These are phyloP conservation scores for Lycia hirtaria DNA, from an alignment of 2,888 invertebrate genomes.

Conservation along the genomic window DNA sequence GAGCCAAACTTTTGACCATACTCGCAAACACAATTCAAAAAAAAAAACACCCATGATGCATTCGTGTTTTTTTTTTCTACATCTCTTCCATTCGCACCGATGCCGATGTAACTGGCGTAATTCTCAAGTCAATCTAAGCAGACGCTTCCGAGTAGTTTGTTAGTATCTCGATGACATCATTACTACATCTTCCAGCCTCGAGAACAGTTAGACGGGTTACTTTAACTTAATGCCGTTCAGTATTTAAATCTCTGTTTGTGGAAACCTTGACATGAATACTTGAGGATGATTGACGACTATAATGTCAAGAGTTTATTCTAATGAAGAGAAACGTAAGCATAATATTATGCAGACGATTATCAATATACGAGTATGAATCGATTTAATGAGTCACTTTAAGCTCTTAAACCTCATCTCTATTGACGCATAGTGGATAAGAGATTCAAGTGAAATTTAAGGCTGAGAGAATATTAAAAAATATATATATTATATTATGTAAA, in stretches of 20 bases:
- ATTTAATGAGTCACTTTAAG: too few relatives aligned
- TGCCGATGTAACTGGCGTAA: constrained; percentile 9
- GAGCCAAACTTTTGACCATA: too few relatives aligned
- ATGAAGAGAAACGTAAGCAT: constrained; percentile 24
- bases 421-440: too few relatives aligned
- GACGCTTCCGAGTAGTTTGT: constrained; percentile 30
- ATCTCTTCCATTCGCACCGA: too few relatives aligned
- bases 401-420: too few relatives aligned
- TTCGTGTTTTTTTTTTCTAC: too few relatives aligned
- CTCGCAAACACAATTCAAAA: too few relatives aligned
- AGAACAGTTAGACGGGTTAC: constrained; percentile 28
- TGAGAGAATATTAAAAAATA: too few relatives aligned
- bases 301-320: constrained; percentile 28
- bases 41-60: too few relatives aligned
- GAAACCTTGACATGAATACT: constrained; percentile 32
- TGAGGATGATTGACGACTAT: constrained; percentile 7
- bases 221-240: constrained; percentile 24
- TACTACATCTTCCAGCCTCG: constrained; percentile 21
- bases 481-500: too few relatives aligned
- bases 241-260: constrained; percentile 23
- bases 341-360: neutral
- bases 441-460: too few relatives aligned
- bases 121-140: constrained; percentile 29
- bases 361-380: neutral
- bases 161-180: constrained; percentile 36